Conservation (phyloP, 53 echinoderm and acorn worm genomes). For the Glandiceps talaboti region DNA sequence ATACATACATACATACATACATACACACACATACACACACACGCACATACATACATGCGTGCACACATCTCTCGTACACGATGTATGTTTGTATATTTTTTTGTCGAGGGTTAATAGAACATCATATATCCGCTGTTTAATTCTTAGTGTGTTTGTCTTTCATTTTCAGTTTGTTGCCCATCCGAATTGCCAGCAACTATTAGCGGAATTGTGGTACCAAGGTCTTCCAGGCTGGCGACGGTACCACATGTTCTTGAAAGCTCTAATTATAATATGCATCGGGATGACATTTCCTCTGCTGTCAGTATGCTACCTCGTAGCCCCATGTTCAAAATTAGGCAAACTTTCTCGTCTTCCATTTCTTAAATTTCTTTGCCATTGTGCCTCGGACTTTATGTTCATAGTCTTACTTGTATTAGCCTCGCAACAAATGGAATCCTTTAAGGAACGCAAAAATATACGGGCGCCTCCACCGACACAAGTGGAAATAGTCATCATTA, state of each 20-base stretch:
- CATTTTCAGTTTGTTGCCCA: slow-evolving; percentile 67
- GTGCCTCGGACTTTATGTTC: slow-evolving; percentile 85
- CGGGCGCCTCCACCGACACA: slow-evolving; percentile 84
- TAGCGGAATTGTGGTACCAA: slow-evolving; percentile 95
- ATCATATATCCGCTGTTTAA: too few species aligned
- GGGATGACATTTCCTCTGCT: slow-evolving; percentile 82
- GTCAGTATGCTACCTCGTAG: slow-evolving; percentile 69
- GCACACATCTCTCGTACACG: too few species aligned
- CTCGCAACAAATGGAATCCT: slow-evolving; percentile 18
- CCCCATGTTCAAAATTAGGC: slow-evolving; percentile 76
- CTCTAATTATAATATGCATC: slow-evolving; percentile 75
- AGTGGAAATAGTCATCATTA: slow-evolving; percentile 62
- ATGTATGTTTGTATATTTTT: too few species aligned
- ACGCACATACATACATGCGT: too few species aligned
- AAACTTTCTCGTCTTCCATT: slow-evolving; percentile 97
- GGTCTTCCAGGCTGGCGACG: slow-evolving; percentile 95
- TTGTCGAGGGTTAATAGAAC: too few species aligned
- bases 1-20: too few species aligned
- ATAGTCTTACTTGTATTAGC: slow-evolving; percentile 80
- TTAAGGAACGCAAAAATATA: slow-evolving; percentile 16
- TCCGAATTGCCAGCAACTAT: slow-evolving; percentile 93
- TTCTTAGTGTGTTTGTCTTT: neutral
- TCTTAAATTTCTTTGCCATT: slow-evolving; percentile 97
- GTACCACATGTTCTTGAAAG: slow-evolving; percentile 79
- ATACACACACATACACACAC: too few species aligned